Evolutionary conservation across 2,797 vertebrate genomes (phyloP).

Genomic region (Leuciscus waleckii): DNA sequence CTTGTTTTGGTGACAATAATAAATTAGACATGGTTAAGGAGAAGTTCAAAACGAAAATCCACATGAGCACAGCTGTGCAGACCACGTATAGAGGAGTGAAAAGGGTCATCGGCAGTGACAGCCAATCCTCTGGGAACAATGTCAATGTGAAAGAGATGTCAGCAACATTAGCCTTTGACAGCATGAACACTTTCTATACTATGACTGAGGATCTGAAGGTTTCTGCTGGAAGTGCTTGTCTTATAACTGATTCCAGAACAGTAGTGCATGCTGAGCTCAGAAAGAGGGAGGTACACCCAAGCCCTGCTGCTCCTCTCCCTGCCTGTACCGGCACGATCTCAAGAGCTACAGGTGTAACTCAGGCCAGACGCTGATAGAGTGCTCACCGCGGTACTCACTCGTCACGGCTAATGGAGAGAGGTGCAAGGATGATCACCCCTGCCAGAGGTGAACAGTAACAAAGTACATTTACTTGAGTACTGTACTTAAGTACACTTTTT

Average conservation of each 20-base stretch:
- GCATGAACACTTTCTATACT: background rate
- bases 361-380: background rate
- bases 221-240: background rate
- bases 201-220: background rate
- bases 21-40: background rate
- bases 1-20: background rate
- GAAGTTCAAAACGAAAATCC: too few relatives aligned
- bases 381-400: conserved; percentile 47
- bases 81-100: rapidly evolving
- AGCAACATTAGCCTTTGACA: too few relatives aligned
- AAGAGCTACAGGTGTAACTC: conserved; percentile 24
- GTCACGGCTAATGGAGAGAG: background rate
- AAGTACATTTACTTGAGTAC: too few relatives aligned
- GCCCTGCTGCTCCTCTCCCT: conserved; percentile 6
- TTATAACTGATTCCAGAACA: background rate
- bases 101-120: rapidly evolving
- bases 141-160: background rate
- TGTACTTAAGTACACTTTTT: too few relatives aligned
- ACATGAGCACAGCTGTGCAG: background rate
- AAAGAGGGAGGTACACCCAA: rapidly evolving
- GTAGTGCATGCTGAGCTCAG: too few relatives aligned
- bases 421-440: conserved; percentile 19
- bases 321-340: background rate
- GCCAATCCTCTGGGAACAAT: rapidly evolving
- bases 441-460: too few relatives aligned